phyloP scores from a whole-genome alignment of 37 sponge, comb jelly and placozoan species.

The Aplysina aerophoba region DNA sequence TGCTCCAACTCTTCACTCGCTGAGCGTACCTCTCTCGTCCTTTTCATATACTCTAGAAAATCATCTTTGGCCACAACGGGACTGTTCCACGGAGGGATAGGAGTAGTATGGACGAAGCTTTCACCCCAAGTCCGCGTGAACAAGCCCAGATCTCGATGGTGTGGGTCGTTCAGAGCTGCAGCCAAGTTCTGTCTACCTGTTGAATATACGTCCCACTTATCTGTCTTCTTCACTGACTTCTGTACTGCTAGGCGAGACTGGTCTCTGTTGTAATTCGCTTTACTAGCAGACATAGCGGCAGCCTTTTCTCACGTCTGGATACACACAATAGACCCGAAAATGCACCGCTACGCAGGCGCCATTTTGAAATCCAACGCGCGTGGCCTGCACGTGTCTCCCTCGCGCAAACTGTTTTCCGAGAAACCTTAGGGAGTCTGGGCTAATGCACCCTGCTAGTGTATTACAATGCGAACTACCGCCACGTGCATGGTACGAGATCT shows the following conservation, averaged over 20 bases:
- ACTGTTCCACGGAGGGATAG: conserved; percentile 56
- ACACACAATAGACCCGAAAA: no score
- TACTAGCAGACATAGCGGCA: not conserved
- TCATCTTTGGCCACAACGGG: conserved; percentile 66
- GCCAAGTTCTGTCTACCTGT: conserved; percentile 77
- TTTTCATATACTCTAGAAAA: conserved; percentile 71
- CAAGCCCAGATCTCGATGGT: conserved; percentile 73
- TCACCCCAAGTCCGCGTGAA: conserved; percentile 96
- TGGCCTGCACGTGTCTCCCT: no score
- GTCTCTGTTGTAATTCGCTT: not conserved
- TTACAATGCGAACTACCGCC: no score
- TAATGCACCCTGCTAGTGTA: no score
- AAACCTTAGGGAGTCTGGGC: no score
- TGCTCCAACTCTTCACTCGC: not conserved
- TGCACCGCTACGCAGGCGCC: no score
- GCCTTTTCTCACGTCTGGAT: no score
- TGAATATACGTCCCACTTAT: conserved; percentile 78
- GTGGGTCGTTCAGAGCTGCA: conserved; percentile 88
- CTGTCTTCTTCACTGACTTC: conserved; percentile 37
- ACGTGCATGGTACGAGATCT: no score
- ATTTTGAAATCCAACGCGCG: no score
- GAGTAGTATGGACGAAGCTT: conserved; percentile 71
- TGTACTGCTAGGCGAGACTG: conserved; percentile 38
- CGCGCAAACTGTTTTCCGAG: no score
- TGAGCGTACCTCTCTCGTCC: conserved; percentile 27